These are phyloP conservation scores for Coelopa pilipes DNA, from an alignment of 2,888 invertebrate genomes.

Conservation along the genomic window DNA sequence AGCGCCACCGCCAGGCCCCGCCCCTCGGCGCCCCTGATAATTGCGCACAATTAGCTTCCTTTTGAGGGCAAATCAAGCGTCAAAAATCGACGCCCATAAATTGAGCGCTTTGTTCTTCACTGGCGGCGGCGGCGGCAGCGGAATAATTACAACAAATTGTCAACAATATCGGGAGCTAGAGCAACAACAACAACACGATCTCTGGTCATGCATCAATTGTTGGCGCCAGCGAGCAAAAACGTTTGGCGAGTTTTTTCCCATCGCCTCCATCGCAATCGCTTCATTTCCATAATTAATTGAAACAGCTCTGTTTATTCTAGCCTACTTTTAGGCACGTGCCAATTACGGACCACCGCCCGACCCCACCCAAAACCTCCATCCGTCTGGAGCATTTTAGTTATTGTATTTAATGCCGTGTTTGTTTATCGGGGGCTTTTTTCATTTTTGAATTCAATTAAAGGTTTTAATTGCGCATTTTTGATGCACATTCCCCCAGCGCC, in stretches of 20 bases:
- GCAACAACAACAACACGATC: background rate
- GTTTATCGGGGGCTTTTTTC: too few relatives aligned
- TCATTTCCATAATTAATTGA: background rate
- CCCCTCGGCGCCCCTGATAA: background rate
- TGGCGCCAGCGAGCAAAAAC: too few relatives aligned
- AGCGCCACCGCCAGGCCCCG: too few relatives aligned
- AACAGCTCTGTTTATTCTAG: background rate
- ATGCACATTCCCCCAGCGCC: too few relatives aligned
- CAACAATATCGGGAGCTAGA: background rate
- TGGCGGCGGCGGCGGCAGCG: background rate
- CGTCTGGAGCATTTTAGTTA: too few relatives aligned
- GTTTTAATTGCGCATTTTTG: too few relatives aligned
- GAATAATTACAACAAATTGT: background rate
- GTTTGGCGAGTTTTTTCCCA: too few relatives aligned
- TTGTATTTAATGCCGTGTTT: too few relatives aligned
- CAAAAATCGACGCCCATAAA: background rate
- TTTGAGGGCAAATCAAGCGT: constrained; percentile 12
- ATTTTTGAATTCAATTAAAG: too few relatives aligned
- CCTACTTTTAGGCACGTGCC: background rate
- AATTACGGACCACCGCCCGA: background rate
- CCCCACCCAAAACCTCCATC: too few relatives aligned
- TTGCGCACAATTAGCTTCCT: constrained; percentile 14
- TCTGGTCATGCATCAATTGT: background rate
- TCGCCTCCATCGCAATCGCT: too few relatives aligned
- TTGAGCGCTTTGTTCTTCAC: background rate